Conservation (phyloP, 2,113 vertebrate species). For the Poicephalus meyeri region DNA sequence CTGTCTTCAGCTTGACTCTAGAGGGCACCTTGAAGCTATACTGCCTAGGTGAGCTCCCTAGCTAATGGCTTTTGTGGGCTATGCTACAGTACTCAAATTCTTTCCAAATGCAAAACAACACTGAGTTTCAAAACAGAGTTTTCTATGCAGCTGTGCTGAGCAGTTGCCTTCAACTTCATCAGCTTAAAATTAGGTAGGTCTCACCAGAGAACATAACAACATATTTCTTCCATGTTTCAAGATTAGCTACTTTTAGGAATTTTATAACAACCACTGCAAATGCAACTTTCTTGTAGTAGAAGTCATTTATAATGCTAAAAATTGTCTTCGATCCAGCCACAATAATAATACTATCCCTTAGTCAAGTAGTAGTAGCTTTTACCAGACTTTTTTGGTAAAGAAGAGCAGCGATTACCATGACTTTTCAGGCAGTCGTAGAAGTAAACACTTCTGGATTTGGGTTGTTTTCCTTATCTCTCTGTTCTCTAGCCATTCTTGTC, state of each 20-base stretch:
- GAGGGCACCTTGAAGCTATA: background rate
- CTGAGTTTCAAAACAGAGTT: background rate
- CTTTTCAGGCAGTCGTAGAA: background rate
- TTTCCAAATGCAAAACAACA: background rate
- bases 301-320: background rate
- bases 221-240: background rate
- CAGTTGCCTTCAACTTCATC: background rate
- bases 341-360: background rate
- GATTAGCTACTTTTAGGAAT: background rate
- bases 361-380: background rate
- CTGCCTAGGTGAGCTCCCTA: rapidly evolving
- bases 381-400: too few relatives aligned
- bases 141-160: background rate
- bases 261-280: background rate
- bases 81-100: background rate
- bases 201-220: background rate
- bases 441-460: background rate
- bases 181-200: background rate
- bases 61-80: background rate
- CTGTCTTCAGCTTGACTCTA: background rate
- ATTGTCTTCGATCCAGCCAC: background rate
- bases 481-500: background rate
- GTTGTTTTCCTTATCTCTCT: rapidly evolving
- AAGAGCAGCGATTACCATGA: background rate
- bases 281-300: background rate